Conservation (phyloP, 2,113 vertebrate genomes). For the Grus americana region DNA sequence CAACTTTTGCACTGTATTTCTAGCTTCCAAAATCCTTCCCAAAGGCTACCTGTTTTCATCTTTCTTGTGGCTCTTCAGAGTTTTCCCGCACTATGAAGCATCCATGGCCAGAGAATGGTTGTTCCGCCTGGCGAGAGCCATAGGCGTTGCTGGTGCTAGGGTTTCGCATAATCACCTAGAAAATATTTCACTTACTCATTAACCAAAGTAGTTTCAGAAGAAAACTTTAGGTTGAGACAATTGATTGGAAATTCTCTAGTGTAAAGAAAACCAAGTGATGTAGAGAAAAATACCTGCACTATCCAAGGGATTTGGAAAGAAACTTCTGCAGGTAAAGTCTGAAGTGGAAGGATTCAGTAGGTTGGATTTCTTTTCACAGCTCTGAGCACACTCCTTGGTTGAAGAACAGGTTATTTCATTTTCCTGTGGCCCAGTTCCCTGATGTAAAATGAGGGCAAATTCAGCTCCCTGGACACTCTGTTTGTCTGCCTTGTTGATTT, state of each 20-base stretch:
- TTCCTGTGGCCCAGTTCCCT: background rate
- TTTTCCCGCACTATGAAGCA: accelerated
- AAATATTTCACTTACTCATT: background rate
- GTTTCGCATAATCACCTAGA: background rate
- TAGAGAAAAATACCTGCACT: background rate
- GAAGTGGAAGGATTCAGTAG: background rate
- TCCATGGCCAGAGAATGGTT: accelerated
- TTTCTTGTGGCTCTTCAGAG: background rate
- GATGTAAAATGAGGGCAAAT: background rate
- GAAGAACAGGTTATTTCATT: background rate
- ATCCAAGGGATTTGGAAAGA: background rate
- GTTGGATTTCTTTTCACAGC: background rate
- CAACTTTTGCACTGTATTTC: background rate
- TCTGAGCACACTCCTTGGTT: background rate
- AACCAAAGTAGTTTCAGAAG: background rate
- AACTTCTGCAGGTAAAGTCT: background rate
- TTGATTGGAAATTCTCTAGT: background rate
- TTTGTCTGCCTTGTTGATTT: background rate
- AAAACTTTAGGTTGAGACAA: background rate
- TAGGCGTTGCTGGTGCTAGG: background rate
- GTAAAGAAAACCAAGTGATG: background rate
- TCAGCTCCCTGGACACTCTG: background rate
- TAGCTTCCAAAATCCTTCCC: background rate
- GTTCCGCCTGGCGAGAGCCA: background rate
- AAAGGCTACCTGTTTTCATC: background rate